phyloP scores from a whole-genome alignment of 2,888 invertebrate species.

The Choristoneura rosaceana region DNA sequence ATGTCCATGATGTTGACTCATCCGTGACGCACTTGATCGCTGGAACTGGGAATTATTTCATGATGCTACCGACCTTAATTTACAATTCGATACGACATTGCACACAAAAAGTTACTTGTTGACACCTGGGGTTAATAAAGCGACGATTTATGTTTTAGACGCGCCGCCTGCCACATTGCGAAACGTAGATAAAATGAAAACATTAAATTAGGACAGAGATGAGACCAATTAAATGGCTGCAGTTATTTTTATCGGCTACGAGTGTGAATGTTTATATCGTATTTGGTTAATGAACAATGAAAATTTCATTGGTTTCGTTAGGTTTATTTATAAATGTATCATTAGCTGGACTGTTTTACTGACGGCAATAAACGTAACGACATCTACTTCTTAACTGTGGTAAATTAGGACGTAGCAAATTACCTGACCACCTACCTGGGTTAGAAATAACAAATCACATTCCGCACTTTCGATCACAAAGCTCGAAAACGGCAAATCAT shows the following conservation, averaged over 20 bases:
- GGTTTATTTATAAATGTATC: slow-evolving; percentile 1
- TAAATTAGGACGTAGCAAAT: slow-evolving; percentile 28
- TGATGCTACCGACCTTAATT: slow-evolving; percentile 48
- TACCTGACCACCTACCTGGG: slow-evolving; percentile 29
- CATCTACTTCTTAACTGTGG: slow-evolving; percentile 21
- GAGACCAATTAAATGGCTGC: slow-evolving; percentile 38
- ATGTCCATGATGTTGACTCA: slow-evolving; percentile 83
- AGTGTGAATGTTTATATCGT: slow-evolving; percentile 22
- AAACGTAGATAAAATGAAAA: slow-evolving; percentile 38
- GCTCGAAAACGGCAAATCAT: slow-evolving; percentile 26
- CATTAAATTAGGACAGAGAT: slow-evolving; percentile 39
- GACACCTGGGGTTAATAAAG: slow-evolving; percentile 34
- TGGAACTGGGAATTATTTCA: slow-evolving; percentile 72
- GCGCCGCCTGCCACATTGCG: slow-evolving; percentile 19
- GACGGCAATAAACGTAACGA: slow-evolving; percentile 27
- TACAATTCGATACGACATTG: slow-evolving; percentile 34
- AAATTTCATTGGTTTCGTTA: slow-evolving; percentile 18
- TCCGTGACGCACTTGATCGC: slow-evolving; percentile 83
- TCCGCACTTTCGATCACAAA: slow-evolving; percentile 28
- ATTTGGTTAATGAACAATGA: slow-evolving; percentile 23
- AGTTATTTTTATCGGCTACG: slow-evolving; percentile 38
- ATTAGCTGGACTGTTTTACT: slow-evolving; percentile 27
- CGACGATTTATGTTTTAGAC: slow-evolving; percentile 28
- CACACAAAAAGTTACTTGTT: slow-evolving; percentile 33
- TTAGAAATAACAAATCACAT: slow-evolving; percentile 32